Conservation (phyloP, 2,888 invertebrate genomes). For the Bunonema sp. region DNA sequence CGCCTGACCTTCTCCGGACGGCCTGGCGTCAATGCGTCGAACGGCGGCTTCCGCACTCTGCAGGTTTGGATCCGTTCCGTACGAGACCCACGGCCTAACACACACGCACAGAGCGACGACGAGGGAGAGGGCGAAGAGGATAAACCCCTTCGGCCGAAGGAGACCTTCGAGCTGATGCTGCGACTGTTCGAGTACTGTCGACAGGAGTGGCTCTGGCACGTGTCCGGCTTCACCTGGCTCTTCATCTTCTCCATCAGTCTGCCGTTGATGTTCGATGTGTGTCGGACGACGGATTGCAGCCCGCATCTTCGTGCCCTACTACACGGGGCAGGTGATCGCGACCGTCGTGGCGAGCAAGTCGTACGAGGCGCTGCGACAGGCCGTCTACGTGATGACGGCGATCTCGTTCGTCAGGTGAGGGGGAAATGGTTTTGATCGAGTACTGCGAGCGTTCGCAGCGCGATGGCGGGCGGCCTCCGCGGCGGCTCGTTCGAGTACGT, state of each 20-base stretch:
- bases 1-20: conserved; percentile 13
- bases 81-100: conserved; percentile 2
- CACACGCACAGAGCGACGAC: conserved; percentile 3
- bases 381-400: conserved; percentile 37
- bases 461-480: conserved; percentile 44
- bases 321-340: conserved; percentile 46
- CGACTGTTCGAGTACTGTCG: conserved; percentile 38
- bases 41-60: no score
- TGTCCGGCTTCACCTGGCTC: conserved; percentile 40
- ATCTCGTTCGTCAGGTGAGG: conserved; percentile 34
- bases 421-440: no score
- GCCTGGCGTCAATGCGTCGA: no score
- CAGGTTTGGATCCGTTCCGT: conserved; percentile 3
- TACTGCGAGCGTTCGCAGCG: no score
- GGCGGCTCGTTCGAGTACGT: conserved; percentile 45
- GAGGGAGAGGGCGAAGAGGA: conserved; percentile 10
- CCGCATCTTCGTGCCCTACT: conserved; percentile 47
- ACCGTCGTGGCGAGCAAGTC: conserved; percentile 45
- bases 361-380: conserved; percentile 33
- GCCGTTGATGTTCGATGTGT: not conserved
- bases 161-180: conserved; percentile 30
- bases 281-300: conserved; percentile 19
- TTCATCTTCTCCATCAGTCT: conserved; percentile 39
- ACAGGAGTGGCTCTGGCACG: conserved; percentile 41
- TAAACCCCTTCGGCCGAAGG: no score